These are phyloP conservation scores for Pseudeuparius sepicola DNA, from an alignment of 2,888 invertebrate genomes.

Conservation along the genomic window DNA sequence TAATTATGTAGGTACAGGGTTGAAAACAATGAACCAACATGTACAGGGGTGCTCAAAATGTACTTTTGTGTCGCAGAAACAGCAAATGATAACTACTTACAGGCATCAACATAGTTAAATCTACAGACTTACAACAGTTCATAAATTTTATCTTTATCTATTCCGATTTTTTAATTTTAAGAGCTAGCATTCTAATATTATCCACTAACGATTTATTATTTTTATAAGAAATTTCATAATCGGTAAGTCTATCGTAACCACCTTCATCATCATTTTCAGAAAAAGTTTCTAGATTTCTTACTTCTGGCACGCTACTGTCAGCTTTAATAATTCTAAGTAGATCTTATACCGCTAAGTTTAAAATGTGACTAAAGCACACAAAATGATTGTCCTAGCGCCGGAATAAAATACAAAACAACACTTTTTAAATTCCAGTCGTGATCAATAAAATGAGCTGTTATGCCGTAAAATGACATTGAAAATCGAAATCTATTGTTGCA, in stretches of 20 bases:
- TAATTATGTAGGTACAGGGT: too few relatives aligned
- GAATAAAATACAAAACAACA: too few relatives aligned
- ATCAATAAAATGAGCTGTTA: too few relatives aligned
- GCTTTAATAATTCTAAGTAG: conserved; percentile 4
- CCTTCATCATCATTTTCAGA: conserved; percentile 2
- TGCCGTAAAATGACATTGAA: too few relatives aligned
- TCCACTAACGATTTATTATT: conserved; percentile 7
- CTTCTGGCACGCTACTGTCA: conserved; percentile 4
- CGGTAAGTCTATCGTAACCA: conserved; percentile 5
- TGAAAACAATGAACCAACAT: too few relatives aligned
- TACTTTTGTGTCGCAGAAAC: too few relatives aligned
- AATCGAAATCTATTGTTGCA: too few relatives aligned
- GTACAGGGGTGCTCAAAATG: too few relatives aligned
- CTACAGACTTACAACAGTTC: conserved; percentile 10
- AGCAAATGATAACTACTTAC: too few relatives aligned
- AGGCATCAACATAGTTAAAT: conserved; percentile 1
- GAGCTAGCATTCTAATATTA: conserved; percentile 8
- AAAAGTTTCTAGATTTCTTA: conserved; percentile 4
- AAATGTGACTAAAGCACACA: conserved; percentile 2
- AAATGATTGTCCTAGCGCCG: too few relatives aligned
- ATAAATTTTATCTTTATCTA: conserved; percentile 9
- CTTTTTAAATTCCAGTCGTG: too few relatives aligned
- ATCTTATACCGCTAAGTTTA: conserved; percentile 3
- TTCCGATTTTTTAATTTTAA: conserved; percentile 8
- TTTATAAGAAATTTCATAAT: conserved; percentile 6